Evolutionary conservation across 1,140 invertebrate species (phyloP).

Genomic region (Galleria mellonella): DNA sequence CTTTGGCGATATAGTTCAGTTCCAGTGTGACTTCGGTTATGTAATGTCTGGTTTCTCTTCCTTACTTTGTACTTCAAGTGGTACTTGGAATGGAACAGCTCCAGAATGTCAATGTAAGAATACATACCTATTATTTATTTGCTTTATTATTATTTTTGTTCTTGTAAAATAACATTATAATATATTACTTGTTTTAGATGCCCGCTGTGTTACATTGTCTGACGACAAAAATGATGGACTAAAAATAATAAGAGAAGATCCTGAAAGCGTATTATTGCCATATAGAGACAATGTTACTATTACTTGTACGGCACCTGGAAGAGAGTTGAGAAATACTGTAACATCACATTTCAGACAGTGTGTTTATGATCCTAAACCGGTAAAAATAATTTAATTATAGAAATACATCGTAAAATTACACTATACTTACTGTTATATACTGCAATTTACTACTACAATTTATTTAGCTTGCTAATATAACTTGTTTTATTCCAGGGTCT

Average conservation of each 20-base stretch:
- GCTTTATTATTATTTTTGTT: no score
- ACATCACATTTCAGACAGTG: conserved; percentile 92
- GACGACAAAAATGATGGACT: conserved; percentile 92
- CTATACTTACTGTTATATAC: no score
- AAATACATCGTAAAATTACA: no score
- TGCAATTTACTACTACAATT: no score
- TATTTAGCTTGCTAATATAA: no score
- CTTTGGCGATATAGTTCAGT: conserved; percentile 92
- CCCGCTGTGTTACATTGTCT: conserved; percentile 91
- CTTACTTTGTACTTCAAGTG: conserved; percentile 91
- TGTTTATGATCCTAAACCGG: conserved; percentile 94
- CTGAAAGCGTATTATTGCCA: conserved; percentile 87
- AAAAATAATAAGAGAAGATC: conserved; percentile 82
- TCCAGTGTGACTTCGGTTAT: conserved; percentile 97
- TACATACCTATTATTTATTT: no score
- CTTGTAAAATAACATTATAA: not conserved
- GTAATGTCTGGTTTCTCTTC: conserved; percentile 90
- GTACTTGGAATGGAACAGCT: conserved; percentile 94
- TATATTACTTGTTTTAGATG: conserved; percentile 77
- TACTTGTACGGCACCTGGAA: conserved; percentile 84
- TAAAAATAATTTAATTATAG: conserved; percentile 36
- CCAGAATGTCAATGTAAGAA: conserved; percentile 93
- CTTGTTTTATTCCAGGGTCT: conserved; percentile 76
- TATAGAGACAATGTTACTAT: conserved; percentile 94
- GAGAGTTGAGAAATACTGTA: conserved; percentile 85